These are phyloP conservation scores for Adelognathus sp. DNA, from an alignment of 2,888 invertebrate genomes.

Conservation along the genomic window DNA sequence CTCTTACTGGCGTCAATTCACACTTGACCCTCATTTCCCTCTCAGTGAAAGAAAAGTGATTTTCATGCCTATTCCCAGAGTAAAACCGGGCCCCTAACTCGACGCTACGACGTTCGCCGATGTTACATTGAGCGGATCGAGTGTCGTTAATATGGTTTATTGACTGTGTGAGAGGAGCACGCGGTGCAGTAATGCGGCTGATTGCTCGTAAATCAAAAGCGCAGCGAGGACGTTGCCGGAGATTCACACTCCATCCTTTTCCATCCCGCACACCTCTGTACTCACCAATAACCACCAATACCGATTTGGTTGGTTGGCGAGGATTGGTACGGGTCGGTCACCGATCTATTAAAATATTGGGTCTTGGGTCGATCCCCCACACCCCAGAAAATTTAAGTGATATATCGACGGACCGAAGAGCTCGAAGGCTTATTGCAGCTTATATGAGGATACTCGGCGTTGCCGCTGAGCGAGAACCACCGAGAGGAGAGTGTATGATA, in stretches of 20 bases:
- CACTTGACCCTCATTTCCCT: constrained; percentile 28
- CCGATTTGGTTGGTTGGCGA: constrained; percentile 76
- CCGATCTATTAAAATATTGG: constrained; percentile 79
- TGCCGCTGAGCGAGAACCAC: not conserved
- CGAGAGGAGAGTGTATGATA: constrained; percentile 21
- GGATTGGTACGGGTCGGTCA: constrained; percentile 64
- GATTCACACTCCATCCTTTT: constrained; percentile 46
- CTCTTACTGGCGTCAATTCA: not conserved
- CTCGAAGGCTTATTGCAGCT: not conserved
- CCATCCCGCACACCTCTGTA: too few species aligned
- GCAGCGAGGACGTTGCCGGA: constrained; percentile 7
- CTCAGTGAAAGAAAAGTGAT: too few species aligned
- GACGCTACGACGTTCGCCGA: constrained; percentile 24
- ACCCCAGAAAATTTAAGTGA: constrained; percentile 60
- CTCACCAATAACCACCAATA: too few species aligned
- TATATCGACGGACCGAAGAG: constrained; percentile 59
- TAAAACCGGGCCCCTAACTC: not conserved
- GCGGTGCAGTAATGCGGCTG: constrained; percentile 79
- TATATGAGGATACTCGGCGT: not conserved
- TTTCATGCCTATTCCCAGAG: not conserved
- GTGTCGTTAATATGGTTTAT: constrained; percentile 79
- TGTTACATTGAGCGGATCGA: constrained; percentile 64
- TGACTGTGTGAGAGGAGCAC: constrained; percentile 70
- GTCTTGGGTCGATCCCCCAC: constrained; percentile 70
- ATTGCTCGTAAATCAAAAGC: constrained; percentile 78